Conservation (phyloP, 2,888 invertebrate genomes). For the Nemoura dubitans region DNA sequence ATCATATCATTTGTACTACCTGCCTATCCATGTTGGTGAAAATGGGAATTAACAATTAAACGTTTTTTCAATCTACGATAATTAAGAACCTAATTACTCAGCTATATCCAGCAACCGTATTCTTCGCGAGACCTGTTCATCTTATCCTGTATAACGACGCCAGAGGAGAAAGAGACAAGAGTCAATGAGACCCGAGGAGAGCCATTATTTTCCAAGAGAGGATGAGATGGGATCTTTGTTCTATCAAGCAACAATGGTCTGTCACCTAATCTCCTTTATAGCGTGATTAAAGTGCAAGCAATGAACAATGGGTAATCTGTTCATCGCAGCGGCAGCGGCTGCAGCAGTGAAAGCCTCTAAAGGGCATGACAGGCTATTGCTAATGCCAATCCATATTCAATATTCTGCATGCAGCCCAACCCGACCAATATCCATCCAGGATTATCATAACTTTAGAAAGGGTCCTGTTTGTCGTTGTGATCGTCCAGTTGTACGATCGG, state of each 20-base stretch:
- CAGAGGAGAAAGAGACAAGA: neutral
- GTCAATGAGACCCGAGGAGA: neutral
- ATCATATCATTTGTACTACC: no score
- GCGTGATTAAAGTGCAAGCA: neutral
- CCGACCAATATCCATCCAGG: neutral
- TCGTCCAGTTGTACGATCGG: neutral
- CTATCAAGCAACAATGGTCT: conserved; percentile 1
- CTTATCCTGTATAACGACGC: no score
- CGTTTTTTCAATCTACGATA: no score
- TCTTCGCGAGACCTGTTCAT: neutral
- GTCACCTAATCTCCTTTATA: neutral
- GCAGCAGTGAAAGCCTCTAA: neutral
- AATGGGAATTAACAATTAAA: no score
- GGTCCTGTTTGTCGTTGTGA: neutral
- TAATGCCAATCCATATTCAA: conserved; percentile 25
- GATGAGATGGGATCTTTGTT: conserved; percentile 8
- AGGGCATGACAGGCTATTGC: neutral
- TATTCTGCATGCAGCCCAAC: neutral
- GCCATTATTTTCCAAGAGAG: neutral
- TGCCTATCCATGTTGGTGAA: no score
- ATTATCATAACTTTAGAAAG: conserved; percentile 16
- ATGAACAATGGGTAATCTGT: conserved; percentile 24
- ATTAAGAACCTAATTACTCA: no score
- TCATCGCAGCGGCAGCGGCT: neutral
- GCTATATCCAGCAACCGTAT: no score